These are phyloP conservation scores for Suncus etruscus DNA, from an alignment of 2,113 vertebrate genomes.

Conservation along the genomic window DNA sequence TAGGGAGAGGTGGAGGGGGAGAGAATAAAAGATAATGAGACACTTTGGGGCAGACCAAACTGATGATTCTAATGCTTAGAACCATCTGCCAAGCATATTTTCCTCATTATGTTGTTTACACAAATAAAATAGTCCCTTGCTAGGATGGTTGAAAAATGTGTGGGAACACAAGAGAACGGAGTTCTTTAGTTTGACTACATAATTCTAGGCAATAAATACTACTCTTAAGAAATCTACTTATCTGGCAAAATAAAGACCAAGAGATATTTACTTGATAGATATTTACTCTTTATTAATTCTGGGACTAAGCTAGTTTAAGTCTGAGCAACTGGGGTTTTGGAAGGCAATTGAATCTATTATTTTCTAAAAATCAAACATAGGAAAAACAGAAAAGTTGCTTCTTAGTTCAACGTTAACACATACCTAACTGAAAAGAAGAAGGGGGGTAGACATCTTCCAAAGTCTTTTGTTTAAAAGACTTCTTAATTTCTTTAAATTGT, in stretches of 20 bases:
- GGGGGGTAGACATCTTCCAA: background rate
- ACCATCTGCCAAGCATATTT: slow-evolving; percentile 71
- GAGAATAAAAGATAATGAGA: slow-evolving; percentile 84
- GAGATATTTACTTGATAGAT: slow-evolving; percentile 10
- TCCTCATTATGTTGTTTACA: slow-evolving; percentile 72
- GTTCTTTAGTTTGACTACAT: slow-evolving; percentile 80
- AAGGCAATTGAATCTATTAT: background rate
- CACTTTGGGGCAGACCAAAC: slow-evolving; percentile 78
- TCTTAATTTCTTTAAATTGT: slow-evolving; percentile 75
- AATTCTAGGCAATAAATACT: slow-evolving; percentile 78
- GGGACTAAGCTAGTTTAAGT: slow-evolving; percentile 50
- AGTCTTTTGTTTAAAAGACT: slow-evolving; percentile 72
- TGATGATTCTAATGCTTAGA: slow-evolving; percentile 73
- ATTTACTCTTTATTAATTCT: slow-evolving; percentile 33
- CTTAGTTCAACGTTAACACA: slow-evolving; percentile 16
- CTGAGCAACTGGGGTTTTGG: background rate
- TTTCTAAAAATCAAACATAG: slow-evolving; percentile 56
- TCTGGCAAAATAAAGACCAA: slow-evolving; percentile 68
- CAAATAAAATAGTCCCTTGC: slow-evolving; percentile 82
- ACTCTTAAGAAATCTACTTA: slow-evolving; percentile 67
- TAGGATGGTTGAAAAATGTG: slow-evolving; percentile 79
- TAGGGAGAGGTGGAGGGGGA: slow-evolving; percentile 11
- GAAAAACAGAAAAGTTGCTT: slow-evolving; percentile 2
- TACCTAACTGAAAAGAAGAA: slow-evolving; percentile 14
- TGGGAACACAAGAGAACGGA: slow-evolving; percentile 79